Evolutionary conservation across 2,888 invertebrate species (phyloP).

Genomic region (Camponotus fellah): DNA sequence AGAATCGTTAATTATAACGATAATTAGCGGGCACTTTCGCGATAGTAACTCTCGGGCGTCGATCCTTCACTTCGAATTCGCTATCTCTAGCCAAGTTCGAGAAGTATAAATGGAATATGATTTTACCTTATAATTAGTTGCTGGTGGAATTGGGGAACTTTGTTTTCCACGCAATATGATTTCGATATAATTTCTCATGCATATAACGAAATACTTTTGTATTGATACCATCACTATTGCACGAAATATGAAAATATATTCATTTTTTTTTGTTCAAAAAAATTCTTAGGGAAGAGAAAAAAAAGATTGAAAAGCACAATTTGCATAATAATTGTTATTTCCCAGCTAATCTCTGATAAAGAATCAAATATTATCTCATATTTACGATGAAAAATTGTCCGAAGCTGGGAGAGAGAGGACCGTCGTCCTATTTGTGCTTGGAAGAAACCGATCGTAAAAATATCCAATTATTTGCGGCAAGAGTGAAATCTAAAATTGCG

Average conservation of each 20-base stretch:
- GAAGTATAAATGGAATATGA: constrained; percentile 56
- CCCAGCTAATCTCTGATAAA: too few species aligned
- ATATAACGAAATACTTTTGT: constrained; percentile 28
- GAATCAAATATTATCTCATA: not conserved
- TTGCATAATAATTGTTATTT: not conserved
- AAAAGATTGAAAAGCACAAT: not conserved
- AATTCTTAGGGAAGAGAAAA: not conserved
- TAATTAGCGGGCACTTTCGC: constrained; percentile 66
- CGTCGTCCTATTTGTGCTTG: not conserved
- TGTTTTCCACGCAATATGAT: not conserved
- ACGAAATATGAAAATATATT: not conserved
- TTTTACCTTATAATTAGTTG: constrained; percentile 42
- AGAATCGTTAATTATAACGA: constrained; percentile 67
- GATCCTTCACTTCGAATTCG: constrained; percentile 43
- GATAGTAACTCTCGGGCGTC: constrained; percentile 47
- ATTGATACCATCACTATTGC: not conserved
- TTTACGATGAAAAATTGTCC: not conserved
- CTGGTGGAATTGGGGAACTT: constrained; percentile 38
- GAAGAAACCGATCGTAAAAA: not conserved
- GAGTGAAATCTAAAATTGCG: not conserved
- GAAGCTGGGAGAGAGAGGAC: too few species aligned
- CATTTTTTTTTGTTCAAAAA: not conserved
- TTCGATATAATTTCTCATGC: not conserved
- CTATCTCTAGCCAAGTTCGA: constrained; percentile 48
- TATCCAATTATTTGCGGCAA: not conserved